phyloP scores from a whole-genome alignment of 2,888 invertebrate genomes.

The Unio delphinus region DNA sequence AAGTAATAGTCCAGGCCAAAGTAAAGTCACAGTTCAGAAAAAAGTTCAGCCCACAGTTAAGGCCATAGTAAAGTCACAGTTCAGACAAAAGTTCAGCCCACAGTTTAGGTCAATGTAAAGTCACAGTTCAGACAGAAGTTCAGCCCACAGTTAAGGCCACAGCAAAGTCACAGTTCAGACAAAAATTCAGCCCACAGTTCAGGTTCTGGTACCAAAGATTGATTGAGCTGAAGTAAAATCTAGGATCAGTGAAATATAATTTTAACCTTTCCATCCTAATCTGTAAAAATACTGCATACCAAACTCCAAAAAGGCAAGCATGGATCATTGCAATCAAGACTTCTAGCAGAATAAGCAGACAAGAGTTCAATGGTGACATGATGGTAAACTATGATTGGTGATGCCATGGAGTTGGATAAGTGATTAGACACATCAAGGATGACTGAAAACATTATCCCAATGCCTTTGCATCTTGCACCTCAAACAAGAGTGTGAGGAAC shows the following conservation, averaged over 20 bases:
- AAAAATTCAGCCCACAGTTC: too few relatives aligned
- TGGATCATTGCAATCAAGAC: slow-evolving; percentile 25
- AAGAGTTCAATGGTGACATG: slow-evolving; percentile 22
- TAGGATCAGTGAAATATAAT: slow-evolving; percentile 58
- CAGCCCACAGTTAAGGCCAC: too few relatives aligned
- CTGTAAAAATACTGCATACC: slow-evolving; percentile 40
- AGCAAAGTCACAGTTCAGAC: too few relatives aligned
- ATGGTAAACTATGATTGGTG: slow-evolving; percentile 66
- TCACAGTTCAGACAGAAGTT: too few relatives aligned
- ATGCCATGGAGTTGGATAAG: slow-evolving; percentile 68
- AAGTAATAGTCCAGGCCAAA: too few relatives aligned
- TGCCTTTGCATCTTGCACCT: slow-evolving; percentile 20
- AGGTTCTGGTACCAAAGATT: too few relatives aligned
- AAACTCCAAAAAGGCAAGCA: slow-evolving; percentile 27
- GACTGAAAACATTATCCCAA: slow-evolving; percentile 22
- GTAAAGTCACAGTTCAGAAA: too few relatives aligned
- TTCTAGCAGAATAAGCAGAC: slow-evolving; percentile 38
- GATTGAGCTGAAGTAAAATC: slow-evolving; percentile 43
- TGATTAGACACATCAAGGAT: slow-evolving; percentile 34
- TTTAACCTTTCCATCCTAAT: slow-evolving; percentile 44
- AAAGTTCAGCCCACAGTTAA: too few relatives aligned
- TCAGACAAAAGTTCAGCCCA: too few relatives aligned
- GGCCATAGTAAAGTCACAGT: too few relatives aligned
- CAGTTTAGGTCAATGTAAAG: too few relatives aligned
- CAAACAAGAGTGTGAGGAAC: slow-evolving; percentile 31